Conservation (phyloP, 1,140 invertebrate genomes). For the Semibalanus balanoides region DNA sequence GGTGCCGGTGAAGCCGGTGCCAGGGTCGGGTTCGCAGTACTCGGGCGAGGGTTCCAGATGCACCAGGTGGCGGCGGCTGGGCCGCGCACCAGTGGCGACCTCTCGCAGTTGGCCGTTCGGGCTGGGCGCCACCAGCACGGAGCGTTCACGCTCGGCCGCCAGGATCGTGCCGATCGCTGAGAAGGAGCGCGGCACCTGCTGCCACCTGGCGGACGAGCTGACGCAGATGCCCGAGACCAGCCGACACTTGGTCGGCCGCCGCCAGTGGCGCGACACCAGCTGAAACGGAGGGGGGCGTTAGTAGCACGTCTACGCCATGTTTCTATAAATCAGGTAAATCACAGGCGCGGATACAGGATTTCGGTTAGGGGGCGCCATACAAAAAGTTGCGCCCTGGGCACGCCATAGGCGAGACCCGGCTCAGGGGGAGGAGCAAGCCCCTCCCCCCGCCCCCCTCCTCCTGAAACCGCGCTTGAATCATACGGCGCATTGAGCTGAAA, state of each 20-base stretch:
- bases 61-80: constrained; percentile 28
- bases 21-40: constrained; percentile 43
- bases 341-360: too few species aligned
- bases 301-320: too few species aligned
- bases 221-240: neutral
- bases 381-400: too few species aligned
- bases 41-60: constrained; percentile 43
- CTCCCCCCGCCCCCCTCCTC: too few species aligned
- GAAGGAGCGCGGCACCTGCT: neutral
- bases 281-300: neutral
- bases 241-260: neutral
- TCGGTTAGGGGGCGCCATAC: too few species aligned
- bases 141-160: constrained; percentile 44
- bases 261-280: neutral
- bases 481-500: too few species aligned
- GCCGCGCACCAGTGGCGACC: constrained; percentile 47
- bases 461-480: too few species aligned
- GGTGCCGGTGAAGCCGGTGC: constrained; percentile 73
- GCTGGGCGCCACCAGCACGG: constrained; percentile 89
- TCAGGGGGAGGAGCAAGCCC: too few species aligned
- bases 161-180: neutral
- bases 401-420: too few species aligned
- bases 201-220: neutral
- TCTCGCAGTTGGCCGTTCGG: constrained; percentile 88
- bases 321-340: too few species aligned